Percentiles rank a stretch among this genome's conserved stretches.
phyloP scores from a whole-genome alignment of 2,113 vertebrate species.

The Dromiciops gliroides region DNA sequence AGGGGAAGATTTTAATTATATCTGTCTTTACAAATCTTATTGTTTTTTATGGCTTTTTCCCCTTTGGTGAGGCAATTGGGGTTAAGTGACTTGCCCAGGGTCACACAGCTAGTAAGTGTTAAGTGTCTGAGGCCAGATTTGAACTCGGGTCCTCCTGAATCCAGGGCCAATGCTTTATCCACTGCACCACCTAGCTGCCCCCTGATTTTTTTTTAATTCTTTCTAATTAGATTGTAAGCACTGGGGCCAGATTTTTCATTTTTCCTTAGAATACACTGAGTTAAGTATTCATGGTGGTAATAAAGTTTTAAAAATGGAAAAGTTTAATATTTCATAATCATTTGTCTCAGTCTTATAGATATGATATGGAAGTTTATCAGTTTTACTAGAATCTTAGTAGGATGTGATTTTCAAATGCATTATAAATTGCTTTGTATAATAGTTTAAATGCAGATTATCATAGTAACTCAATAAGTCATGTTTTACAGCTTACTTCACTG shows the following conservation, averaged over 20 bases:
- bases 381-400: not conserved
- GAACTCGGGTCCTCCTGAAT: too few relatives aligned
- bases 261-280: not conserved
- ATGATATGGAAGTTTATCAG: not conserved
- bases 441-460: not conserved
- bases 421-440: not conserved
- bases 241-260: not conserved
- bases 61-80: too few relatives aligned
- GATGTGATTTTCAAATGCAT: slow-evolving; percentile 12
- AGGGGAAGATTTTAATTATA: slow-evolving; percentile 24
- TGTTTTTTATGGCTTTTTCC: not conserved
- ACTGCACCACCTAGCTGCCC: too few relatives aligned
- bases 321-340: not conserved
- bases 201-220: not conserved
- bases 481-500: not conserved
- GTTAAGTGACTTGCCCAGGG: too few relatives aligned
- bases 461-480: not conserved
- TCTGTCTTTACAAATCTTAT: not conserved
- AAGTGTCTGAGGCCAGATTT: too few relatives aligned
- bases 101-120: too few relatives aligned
- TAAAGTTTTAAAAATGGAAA: not conserved
- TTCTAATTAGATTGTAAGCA: slow-evolving; percentile 2
- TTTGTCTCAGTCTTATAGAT: not conserved
- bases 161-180: too few relatives aligned
- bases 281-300: not conserved